Evolutionary conservation across 2,888 invertebrate genomes (phyloP), one percentile per base, ranked within the genome.

Genomic region (Cremastinae sp.): DNA sequence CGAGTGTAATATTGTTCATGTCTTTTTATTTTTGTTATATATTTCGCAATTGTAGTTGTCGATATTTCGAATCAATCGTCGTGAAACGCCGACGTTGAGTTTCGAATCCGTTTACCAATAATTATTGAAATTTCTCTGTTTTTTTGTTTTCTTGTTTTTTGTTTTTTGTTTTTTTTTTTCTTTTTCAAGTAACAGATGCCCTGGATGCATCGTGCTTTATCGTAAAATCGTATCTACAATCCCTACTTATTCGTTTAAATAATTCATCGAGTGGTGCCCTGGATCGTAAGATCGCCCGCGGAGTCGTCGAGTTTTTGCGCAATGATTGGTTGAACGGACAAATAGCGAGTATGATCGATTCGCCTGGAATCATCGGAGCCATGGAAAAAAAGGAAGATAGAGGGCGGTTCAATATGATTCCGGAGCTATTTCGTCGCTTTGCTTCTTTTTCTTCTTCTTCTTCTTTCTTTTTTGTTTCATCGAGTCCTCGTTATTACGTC

Each of bases 221-320:
- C 34, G 53, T 51, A 8, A 41, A 54, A 28, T 41, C 53, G 45
- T 65, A 69, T 38, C 66, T 65, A 70, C 43, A 61, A 66, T 70
- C 45, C 56, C 62, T 51, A 9, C 1, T 68, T 74, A 20, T 71
- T 66, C n/a, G 59, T 51, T 51, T 43, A 38, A 62, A 68, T 79
- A 76, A 75, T 78, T 61, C 73, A 66, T 74, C 62, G 75, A 73
- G 69, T 77, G 81, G 80, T 81, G 81, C 81, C 81, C 80, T 78
- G 77, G 78, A 72, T 34, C 47, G 65, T 73, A 16, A 51, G 20
- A 68, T 56, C 56, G 68, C 56, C 49, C 41, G 61, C 61, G 62
- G 47, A 62, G 38, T 16, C 43, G 28, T 34, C 38, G 56, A 56
- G 56, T 43, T 43, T 62, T 45, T 18, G 36, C 45, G 4, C 49